phyloP scores from a whole-genome alignment of 1,140 invertebrate genomes.

The Episyrphus balteatus region DNA sequence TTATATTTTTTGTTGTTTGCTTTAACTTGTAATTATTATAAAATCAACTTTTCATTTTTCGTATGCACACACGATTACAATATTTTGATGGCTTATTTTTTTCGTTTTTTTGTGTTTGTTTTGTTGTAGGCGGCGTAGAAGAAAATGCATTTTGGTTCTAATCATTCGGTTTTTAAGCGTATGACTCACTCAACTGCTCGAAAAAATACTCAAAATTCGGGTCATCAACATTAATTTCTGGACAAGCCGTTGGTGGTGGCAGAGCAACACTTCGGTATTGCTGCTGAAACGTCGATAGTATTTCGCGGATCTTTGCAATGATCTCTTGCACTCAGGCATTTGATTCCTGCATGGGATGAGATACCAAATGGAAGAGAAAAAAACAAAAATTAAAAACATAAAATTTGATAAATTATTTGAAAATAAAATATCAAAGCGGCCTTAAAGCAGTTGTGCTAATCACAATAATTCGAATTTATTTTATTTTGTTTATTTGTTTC shows the following conservation, averaged over 20 bases:
- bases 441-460: neutral
- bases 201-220: slow-evolving; percentile 33
- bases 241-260: slow-evolving; percentile 6
- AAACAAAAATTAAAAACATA: neutral
- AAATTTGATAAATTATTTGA: neutral
- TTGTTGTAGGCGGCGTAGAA: too few species aligned
- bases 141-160: too few species aligned
- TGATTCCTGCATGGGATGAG: slow-evolving; percentile 45
- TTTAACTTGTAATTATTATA: too few species aligned
- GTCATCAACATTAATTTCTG: slow-evolving; percentile 8
- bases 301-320: slow-evolving; percentile 63
- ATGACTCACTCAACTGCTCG: slow-evolving; percentile 35
- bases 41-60: too few species aligned
- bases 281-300: slow-evolving; percentile 60
- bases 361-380: neutral
- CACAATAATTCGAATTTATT: neutral
- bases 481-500: too few species aligned
- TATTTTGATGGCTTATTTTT: too few species aligned
- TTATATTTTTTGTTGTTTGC: too few species aligned
- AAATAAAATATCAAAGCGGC: neutral
- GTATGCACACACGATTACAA: too few species aligned
- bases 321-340: slow-evolving; percentile 68
- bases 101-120: too few species aligned
- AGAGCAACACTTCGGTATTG: slow-evolving; percentile 48
- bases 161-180: slow-evolving; percentile 15